Base-by-base conservation (phyloP, 1,140 invertebrate species). In the Hyposmocoma kahamanoa region DNA sequence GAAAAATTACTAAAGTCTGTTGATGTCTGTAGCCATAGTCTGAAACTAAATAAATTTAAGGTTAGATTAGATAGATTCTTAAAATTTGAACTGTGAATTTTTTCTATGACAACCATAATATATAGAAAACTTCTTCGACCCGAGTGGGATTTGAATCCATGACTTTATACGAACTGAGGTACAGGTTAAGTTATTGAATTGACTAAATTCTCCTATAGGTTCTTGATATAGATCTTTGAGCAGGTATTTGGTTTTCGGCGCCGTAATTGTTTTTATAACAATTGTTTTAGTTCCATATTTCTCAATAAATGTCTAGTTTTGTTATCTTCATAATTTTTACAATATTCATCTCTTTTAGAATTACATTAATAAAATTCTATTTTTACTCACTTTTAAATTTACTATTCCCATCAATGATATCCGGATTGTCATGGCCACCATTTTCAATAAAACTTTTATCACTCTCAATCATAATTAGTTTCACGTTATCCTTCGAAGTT, bases 1-100 rank as follows among this genome's bases (percentile, higher is more conserved):
- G 56, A 51, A 92, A 92, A 20, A 93, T 58, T 6, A 94, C 68
- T 0, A 93, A 42, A 1, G 89, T 87, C 71, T 94, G 93, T 38
- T 89, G 66, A 64, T 94, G 93, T 24, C 93, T 85, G 46, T 65
- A 63, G 1, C 79, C 79, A 64, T 60, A 83, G 39, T 46, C 59
- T 65, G 63, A 55, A 57, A 65, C 58, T 68, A 47, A 24, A 50
- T 50, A 28, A 17, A 48, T 21, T 19, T 13, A 19, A 41, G 18
- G 19, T 3, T 11, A 21, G 1, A 15, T 21, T 45, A 18, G 11
- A 20, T 32, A 19, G 5, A 34, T 44, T 51, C 45, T 45, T 51
- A 48, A 45, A 1, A 41, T 21, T 20, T 38, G 9, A 6, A 15
- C 19, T 17, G 17, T 38, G 2, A 17, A 38, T 19, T 10, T 6